Evolutionary conservation across 2,797 vertebrate species (phyloP).

Genomic region (Falco novaeseelandiae): DNA sequence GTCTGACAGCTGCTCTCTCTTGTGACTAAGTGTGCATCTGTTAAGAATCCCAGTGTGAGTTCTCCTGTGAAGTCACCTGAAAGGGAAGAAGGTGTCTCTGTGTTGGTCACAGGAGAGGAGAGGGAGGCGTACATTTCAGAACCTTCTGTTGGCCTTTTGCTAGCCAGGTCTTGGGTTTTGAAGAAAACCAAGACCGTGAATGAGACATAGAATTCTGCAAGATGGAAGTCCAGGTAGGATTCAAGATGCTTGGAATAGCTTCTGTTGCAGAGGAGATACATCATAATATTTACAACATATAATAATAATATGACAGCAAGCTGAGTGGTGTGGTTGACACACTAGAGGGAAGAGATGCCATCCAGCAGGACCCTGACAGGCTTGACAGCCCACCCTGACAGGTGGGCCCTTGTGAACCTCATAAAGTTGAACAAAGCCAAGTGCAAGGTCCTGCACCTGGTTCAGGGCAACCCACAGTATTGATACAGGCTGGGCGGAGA

Average conservation of each 20-base stretch:
- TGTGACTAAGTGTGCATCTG: fast-evolving
- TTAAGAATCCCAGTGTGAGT: not conserved
- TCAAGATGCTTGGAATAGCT: not conserved
- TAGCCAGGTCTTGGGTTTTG: not conserved
- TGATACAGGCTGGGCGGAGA: too few relatives aligned
- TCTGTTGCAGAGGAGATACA: not conserved
- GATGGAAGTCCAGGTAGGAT: not conserved
- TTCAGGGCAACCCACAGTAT: too few relatives aligned
- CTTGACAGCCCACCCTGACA: too few relatives aligned
- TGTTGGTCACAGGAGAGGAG: not conserved
- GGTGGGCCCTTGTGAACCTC: too few relatives aligned
- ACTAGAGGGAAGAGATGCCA: too few relatives aligned
- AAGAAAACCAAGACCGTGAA: not conserved
- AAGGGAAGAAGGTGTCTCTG: too few relatives aligned
- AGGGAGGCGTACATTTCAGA: fast-evolving
- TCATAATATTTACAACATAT: not conserved
- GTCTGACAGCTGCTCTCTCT: not conserved
- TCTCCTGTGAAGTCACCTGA: not conserved
- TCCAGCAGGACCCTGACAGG: too few relatives aligned
- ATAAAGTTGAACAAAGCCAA: too few relatives aligned
- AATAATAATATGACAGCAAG: too few relatives aligned
- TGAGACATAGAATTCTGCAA: not conserved
- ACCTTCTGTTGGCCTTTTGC: not conserved
- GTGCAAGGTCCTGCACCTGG: too few relatives aligned
- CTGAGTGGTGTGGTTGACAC: too few relatives aligned